Percentiles rank a stretch among this genome's conserved stretches.
Evolutionary conservation across 2,888 invertebrate species (phyloP).

Genomic region (Drosophila siamana): DNA sequence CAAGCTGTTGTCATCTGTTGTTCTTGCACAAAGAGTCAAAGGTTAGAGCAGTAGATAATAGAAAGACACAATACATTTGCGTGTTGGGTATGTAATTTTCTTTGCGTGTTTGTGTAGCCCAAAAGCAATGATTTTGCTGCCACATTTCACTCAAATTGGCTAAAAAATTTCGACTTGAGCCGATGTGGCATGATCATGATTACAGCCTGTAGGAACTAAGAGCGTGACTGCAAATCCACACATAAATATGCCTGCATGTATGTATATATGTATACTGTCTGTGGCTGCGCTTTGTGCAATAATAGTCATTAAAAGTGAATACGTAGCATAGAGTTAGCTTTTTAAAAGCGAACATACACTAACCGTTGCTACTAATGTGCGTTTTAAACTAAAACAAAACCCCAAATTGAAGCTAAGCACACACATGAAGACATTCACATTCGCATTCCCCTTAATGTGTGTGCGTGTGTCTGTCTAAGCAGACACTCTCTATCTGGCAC

Average conservation of each 20-base stretch:
- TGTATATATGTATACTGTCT: slow-evolving; percentile 15
- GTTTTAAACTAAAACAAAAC: slow-evolving; percentile 84
- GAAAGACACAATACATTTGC: not conserved
- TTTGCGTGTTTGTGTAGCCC: not conserved
- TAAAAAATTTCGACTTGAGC: slow-evolving; percentile 26
- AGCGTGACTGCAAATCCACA: slow-evolving; percentile 53
- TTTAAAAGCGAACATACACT: slow-evolving; percentile 49
- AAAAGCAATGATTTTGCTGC: slow-evolving; percentile 24
- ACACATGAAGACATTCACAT: slow-evolving; percentile 22
- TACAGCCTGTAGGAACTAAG: slow-evolving; percentile 51
- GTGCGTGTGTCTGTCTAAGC: not conserved
- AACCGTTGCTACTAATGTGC: slow-evolving; percentile 80
- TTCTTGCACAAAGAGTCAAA: slow-evolving; percentile 16
- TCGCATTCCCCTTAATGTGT: slow-evolving; percentile 39
- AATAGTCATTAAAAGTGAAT: slow-evolving; percentile 74
- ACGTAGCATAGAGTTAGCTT: slow-evolving; percentile 46
- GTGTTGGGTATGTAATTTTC: not conserved
- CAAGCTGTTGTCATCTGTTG: not conserved
- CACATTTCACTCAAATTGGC: slow-evolving; percentile 44
- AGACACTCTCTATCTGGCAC: slow-evolving; percentile 28
- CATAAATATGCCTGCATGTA: slow-evolving; percentile 3
- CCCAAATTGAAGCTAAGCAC: slow-evolving; percentile 44
- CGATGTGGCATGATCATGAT: slow-evolving; percentile 59
- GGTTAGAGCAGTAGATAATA: slow-evolving; percentile 9
- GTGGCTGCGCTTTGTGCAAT: slow-evolving; percentile 70